A percentile compares a stretch with the other conserved stretches of the same genome.
phyloP scores from a whole-genome alignment of 2,113 vertebrate species.

The Sander lucioperca region DNA sequence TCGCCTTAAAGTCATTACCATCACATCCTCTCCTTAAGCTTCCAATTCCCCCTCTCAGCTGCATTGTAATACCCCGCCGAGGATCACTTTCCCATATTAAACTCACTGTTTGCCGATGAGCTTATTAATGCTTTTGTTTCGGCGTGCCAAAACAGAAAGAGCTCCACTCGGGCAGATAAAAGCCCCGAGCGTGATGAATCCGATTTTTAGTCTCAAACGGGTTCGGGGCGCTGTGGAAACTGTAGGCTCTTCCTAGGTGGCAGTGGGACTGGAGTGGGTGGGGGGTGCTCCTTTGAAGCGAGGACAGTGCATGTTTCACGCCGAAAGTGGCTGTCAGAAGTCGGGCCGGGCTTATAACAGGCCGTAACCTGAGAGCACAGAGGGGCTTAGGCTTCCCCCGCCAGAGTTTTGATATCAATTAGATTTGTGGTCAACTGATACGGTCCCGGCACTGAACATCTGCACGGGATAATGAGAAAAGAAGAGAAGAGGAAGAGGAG shows the following conservation, averaged over 20 bases:
- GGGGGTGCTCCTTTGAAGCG: slow-evolving; percentile 83
- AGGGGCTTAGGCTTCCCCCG: slow-evolving; percentile 73
- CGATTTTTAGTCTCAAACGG: slow-evolving; percentile 54
- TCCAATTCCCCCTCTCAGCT: slow-evolving; percentile 85
- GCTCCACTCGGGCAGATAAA: slow-evolving; percentile 79
- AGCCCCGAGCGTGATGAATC: slow-evolving; percentile 77
- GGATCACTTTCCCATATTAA: slow-evolving; percentile 89
- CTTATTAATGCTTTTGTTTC: slow-evolving; percentile 89
- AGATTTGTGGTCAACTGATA: slow-evolving; percentile 81
- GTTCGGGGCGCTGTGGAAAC: slow-evolving; percentile 33
- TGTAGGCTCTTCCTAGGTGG: slow-evolving; percentile 78
- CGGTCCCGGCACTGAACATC: slow-evolving; percentile 73
- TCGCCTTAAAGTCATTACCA: slow-evolving; percentile 89
- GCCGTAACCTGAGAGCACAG: slow-evolving; percentile 73
- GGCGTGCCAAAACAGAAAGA: slow-evolving; percentile 82
- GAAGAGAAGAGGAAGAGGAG: slow-evolving; percentile 8
- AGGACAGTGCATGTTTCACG: slow-evolving; percentile 74
- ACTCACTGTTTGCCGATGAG: slow-evolving; percentile 85
- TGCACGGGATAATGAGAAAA: slow-evolving; percentile 77
- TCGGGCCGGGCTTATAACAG: slow-evolving; percentile 56
- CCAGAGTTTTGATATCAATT: slow-evolving; percentile 83
- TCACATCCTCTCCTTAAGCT: slow-evolving; percentile 92
- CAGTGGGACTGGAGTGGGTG: neutral
- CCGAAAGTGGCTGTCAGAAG: slow-evolving; percentile 62
- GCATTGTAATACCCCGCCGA: slow-evolving; percentile 82